Evolutionary conservation across 2,113 vertebrate species (phyloP), one percentile per base, ranked within the genome.

Genomic region (Corydoras sp.): DNA sequence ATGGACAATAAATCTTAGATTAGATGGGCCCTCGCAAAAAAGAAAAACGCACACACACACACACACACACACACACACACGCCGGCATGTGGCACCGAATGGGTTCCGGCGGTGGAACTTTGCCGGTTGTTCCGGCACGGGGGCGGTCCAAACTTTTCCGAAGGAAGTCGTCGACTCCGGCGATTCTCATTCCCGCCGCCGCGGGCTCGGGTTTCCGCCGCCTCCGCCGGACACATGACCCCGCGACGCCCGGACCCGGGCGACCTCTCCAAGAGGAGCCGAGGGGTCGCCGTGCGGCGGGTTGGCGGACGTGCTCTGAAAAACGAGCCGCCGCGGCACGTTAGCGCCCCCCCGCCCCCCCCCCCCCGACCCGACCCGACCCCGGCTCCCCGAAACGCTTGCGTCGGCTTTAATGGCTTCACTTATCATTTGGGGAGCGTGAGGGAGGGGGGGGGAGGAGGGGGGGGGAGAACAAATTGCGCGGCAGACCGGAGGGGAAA

Each of bases 1-100:
- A 91, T 91, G 89, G 88, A 84, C 87, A 89, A 91, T 91, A 91
- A 91, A 90, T 91, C 88, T 84, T 88, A 83, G 84, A 87, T 89
- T 88, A 86, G 85, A 83, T 85, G 83, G 84, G 81, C 84, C 82
- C 77, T 71, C 80, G 73, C 81, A 79, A 76, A 76, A 75, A 59
- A 64, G 29, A 58, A 51, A 55, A 51, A 58, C 67, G 43, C 68
- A 51, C 74, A 55, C 62, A 68, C 66, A 65, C 15, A 65, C 71
- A 66, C 70, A 63, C 58, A 65, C 48, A 55, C 49, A 79, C 71
- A 74, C 81, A 82, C 80, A 50, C 81, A 85, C 81, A 77, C 77
- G 81, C 77, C 76, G 82, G 83, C 81, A 85, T 88, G 86, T 87
- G 85, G 85, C 86, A 85, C 82, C 78, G 81, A 82, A 71, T 83